Conservation (phyloP, 2,113 vertebrate species). For the Myotis davidii region DNA sequence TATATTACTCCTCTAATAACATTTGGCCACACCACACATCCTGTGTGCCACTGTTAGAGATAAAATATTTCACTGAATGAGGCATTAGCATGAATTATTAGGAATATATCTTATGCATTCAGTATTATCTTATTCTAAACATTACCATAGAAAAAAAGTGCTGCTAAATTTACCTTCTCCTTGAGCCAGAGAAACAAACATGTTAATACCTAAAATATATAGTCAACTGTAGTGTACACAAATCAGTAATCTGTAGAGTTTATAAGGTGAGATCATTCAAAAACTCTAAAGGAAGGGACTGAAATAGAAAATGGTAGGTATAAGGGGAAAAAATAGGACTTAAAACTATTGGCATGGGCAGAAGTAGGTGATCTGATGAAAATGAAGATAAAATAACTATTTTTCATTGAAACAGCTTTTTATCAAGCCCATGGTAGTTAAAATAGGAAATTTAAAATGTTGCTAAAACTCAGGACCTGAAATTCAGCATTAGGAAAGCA, state of each 20-base stretch:
- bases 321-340: neutral
- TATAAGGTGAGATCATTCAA: neutral
- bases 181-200: neutral
- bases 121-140: neutral
- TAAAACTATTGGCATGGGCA: neutral
- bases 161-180: neutral
- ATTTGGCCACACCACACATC: neutral
- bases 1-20: neutral
- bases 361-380: neutral
- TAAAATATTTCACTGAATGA: constrained; percentile 17
- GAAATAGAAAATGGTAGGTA: neutral
- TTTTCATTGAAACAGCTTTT: neutral
- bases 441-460: neutral
- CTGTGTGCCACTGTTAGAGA: neutral
- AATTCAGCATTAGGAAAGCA: neutral
- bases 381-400: neutral
- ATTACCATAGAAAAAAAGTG: neutral
- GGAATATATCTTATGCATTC: neutral
- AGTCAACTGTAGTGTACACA: neutral
- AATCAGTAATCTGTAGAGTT: neutral
- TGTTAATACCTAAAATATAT: neutral
- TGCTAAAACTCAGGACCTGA: neutral
- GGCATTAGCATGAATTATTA: neutral
- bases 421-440: neutral
- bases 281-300: neutral